Evolutionary conservation across 1,140 invertebrate genomes (phyloP).

Genomic region (Drosophila carrolli): DNA sequence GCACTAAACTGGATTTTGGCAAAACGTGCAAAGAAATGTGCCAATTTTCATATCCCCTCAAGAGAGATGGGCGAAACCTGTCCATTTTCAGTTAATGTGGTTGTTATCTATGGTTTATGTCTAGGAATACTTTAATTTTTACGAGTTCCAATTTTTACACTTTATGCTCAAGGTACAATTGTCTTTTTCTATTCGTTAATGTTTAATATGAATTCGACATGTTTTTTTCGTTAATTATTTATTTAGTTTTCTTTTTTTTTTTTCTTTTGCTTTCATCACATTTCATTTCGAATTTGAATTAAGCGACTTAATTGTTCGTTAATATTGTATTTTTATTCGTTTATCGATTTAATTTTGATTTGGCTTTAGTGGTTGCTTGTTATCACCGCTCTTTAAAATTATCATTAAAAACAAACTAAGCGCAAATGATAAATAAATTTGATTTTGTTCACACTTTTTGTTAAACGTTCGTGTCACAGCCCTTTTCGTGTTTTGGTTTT

Average conservation of each 20-base stretch:
- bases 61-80: conserved; percentile 71
- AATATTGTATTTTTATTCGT: conserved; percentile 50
- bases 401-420: conserved; percentile 40
- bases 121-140: conserved; percentile 55
- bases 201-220: conserved; percentile 63
- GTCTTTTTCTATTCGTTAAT: conserved; percentile 55
- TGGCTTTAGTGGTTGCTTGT: conserved; percentile 71
- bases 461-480: conserved; percentile 77
- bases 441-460: conserved; percentile 63
- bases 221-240: conserved; percentile 40
- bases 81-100: conserved; percentile 45
- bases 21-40: conserved; percentile 74
- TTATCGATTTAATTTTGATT: conserved; percentile 80
- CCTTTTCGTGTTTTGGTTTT: conserved; percentile 63
- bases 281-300: conserved; percentile 71
- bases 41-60: conserved; percentile 48
- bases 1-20: conserved; percentile 78
- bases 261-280: conserved; percentile 67
- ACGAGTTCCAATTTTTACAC: conserved; percentile 68
- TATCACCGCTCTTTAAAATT: conserved; percentile 71
- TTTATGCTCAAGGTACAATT: conserved; percentile 77
- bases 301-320: conserved; percentile 53
- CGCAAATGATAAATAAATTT: conserved; percentile 58
- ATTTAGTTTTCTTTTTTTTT: conserved; percentile 25
- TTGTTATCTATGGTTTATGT: conserved; percentile 36